Evolutionary conservation across 2,888 invertebrate genomes (phyloP).

Genomic region (Drosophila mimetica): DNA sequence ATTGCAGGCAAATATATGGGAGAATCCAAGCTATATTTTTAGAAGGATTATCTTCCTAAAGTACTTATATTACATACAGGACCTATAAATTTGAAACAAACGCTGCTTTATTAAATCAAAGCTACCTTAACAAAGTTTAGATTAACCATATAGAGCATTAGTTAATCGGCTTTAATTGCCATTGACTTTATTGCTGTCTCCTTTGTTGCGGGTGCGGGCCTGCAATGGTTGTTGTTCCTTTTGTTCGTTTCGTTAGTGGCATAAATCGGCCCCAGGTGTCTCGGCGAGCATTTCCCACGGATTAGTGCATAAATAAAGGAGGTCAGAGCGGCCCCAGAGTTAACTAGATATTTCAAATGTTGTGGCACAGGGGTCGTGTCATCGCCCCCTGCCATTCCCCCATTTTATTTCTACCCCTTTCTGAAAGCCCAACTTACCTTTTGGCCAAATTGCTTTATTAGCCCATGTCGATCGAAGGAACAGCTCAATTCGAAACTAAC

Average conservation of each 20-base stretch:
- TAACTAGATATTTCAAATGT: constrained; percentile 70
- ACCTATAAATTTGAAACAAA: too few species aligned
- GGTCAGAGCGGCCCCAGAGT: constrained; percentile 59
- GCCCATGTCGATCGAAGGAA: constrained; percentile 44
- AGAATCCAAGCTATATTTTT: too few species aligned
- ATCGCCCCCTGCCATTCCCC: neutral
- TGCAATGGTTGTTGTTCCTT: constrained; percentile 31
- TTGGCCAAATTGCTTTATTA: constrained; percentile 68
- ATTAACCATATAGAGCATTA: constrained; percentile 20
- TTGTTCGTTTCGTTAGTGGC: constrained; percentile 63
- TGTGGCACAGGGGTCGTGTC: constrained; percentile 46
- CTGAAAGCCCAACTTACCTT: constrained; percentile 2
- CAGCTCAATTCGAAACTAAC: constrained; percentile 59
- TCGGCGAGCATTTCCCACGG: constrained; percentile 73
- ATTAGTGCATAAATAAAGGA: constrained; percentile 79
- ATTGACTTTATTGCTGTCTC: constrained; percentile 8
- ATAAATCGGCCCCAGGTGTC: constrained; percentile 77
- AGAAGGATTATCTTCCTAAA: too few species aligned
- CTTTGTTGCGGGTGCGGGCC: constrained; percentile 63
- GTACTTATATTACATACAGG: too few species aligned
- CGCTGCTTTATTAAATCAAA: too few species aligned
- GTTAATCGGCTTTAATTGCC: neutral
- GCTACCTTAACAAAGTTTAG: too few species aligned
- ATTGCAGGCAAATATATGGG: too few species aligned
- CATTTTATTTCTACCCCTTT: constrained; percentile 13